Conservation (phyloP, 2,888 invertebrate genomes). For the Cephalotes varians region DNA sequence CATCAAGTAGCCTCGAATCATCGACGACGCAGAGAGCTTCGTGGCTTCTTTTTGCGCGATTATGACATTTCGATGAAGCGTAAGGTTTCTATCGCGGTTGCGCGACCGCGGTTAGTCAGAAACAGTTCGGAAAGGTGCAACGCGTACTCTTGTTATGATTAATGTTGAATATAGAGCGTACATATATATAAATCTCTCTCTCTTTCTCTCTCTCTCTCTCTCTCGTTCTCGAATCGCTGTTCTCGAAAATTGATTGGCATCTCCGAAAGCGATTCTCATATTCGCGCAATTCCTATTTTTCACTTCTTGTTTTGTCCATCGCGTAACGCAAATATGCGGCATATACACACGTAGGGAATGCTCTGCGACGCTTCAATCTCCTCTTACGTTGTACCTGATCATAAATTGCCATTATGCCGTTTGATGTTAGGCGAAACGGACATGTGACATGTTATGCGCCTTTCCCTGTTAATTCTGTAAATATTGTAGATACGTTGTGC, state of each 20-base stretch:
- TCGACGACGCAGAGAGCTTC: slow-evolving; percentile 73
- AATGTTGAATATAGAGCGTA: background rate
- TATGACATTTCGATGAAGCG: slow-evolving; percentile 40
- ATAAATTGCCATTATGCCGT: slow-evolving; percentile 47
- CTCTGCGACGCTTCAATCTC: slow-evolving; percentile 50
- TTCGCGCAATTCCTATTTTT: slow-evolving; percentile 31
- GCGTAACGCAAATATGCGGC: slow-evolving; percentile 26
- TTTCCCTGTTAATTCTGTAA: slow-evolving; percentile 76
- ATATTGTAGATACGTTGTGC: slow-evolving; percentile 78
- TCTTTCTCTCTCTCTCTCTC: background rate
- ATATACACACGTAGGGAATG: background rate
- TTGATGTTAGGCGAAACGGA: slow-evolving; percentile 53
- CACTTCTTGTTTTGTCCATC: slow-evolving; percentile 25
- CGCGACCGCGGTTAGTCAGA: background rate
- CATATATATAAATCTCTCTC: slow-evolving; percentile 7
- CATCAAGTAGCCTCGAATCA: slow-evolving; percentile 75
- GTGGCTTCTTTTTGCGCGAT: slow-evolving; percentile 71
- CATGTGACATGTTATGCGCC: slow-evolving; percentile 65
- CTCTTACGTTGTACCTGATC: slow-evolving; percentile 64
- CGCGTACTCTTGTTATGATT: slow-evolving; percentile 10
- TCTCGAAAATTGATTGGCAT: slow-evolving; percentile 34
- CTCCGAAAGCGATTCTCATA: slow-evolving; percentile 28
- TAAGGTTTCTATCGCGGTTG: slow-evolving; percentile 2
- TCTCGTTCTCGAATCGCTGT: slow-evolving; percentile 6
- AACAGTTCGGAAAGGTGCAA: slow-evolving; percentile 13